Evolutionary conservation across 2,888 invertebrate species (phyloP), one percentile per base, ranked within the genome.

Genomic region (Sinhomidia bicolor): DNA sequence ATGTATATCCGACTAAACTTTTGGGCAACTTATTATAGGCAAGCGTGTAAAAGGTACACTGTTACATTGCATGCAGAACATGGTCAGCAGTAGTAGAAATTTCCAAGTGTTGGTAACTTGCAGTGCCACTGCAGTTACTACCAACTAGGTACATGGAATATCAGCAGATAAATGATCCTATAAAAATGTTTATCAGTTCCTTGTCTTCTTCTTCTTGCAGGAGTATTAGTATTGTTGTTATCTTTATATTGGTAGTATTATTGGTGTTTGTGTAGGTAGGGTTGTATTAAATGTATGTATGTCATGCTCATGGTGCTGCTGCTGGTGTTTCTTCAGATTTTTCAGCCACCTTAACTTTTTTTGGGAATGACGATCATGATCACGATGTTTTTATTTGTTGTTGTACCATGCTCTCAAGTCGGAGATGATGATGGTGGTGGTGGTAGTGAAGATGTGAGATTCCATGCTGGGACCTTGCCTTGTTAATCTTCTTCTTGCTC

Each of bases 341-440:
- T 32, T 83, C 17, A 83, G 82, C 32, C 82, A 83, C 82, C 82
- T 83, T 83, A 83, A 74, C 76, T 36, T 71, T 54, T 81, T 82
- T 76, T 41, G 85, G 85, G 85, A 9, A 74, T 57, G 71, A 71
- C 26, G 51, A 47, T 76, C n/a, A 51, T 51, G 51, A 76, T 76
- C 29, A 54, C 26, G 47, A 51, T 47, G 1, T 76, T 76, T 17
- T 54, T 76, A 32, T 26, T 76, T 76, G 54, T 76, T 76, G 47
- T 51, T 76, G 29, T 76, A 17, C 54, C 54, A 76, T 76, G 76
- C 54, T 76, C 71, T 71, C 71, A 44, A 20, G 41, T 44, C 44
- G 14, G 17, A 9, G 44, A 23, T 23, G 44, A 68, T 41, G 68
- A 74, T 47, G 74, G 44, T 74, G 12, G 12, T 47, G 20, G 44